These are phyloP conservation scores for Schizotus pectinicornis DNA, from an alignment of 2,888 invertebrate species.

Conservation along the genomic window DNA sequence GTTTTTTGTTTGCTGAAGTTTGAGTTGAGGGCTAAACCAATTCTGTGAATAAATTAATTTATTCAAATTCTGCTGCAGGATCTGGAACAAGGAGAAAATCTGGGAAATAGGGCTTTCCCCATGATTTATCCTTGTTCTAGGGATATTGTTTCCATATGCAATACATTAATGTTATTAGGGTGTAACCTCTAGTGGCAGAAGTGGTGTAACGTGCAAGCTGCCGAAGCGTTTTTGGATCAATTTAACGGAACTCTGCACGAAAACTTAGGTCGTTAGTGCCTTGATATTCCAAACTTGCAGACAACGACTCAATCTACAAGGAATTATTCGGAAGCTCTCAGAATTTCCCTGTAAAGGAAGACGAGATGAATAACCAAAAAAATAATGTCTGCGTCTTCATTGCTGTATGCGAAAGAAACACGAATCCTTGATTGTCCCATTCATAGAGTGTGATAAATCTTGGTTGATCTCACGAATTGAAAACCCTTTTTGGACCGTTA, in stretches of 20 bases:
- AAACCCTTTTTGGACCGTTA: too few species aligned
- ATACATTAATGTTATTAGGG: too few species aligned
- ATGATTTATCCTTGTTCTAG: too few species aligned
- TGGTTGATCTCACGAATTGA: too few species aligned
- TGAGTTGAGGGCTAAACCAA: too few species aligned
- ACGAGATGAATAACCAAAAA: constrained; percentile 21
- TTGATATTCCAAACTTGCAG: constrained; percentile 22
- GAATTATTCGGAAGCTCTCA: constrained; percentile 30
- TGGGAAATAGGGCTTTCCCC: too few species aligned
- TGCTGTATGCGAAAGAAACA: neutral
- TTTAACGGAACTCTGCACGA: constrained; percentile 5
- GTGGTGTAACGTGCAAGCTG: neutral
- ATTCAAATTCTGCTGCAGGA: too few species aligned
- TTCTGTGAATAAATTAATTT: too few species aligned
- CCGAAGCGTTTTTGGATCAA: constrained; percentile 7
- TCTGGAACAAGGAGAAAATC: too few species aligned
- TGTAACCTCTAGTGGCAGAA: neutral
- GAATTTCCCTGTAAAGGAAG: constrained; percentile 22
- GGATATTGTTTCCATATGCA: too few species aligned
- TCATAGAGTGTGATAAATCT: too few species aligned
- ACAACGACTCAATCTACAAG: constrained; percentile 27
- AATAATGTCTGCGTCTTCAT: constrained; percentile 9
- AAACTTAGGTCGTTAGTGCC: constrained; percentile 27
- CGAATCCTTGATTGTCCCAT: neutral
- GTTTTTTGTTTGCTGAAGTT: too few species aligned